Base-by-base conservation (phyloP, 2,888 invertebrate species). In the Aquatica leii region DNA sequence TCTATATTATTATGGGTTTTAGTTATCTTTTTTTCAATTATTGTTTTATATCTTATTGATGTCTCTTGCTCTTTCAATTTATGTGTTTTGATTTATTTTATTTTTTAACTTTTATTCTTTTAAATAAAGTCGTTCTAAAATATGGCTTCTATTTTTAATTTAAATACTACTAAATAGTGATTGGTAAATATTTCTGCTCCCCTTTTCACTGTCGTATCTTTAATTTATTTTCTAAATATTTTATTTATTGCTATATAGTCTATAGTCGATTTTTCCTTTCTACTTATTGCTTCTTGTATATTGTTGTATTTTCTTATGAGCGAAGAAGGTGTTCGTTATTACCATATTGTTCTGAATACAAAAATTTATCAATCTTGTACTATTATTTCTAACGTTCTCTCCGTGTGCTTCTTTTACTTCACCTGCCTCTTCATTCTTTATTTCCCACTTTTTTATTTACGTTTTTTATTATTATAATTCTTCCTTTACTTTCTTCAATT, bases 251-350 rank as follows among this genome's bases (percentile, higher is more conserved):
- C n/a, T 56, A 61, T 8, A 17, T 57, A 61, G n/a, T 57, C 56
- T 56, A 57, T 61, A 8, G 56, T 56, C 21, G 61, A 61, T 24
- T 24, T 61, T 57, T 61, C 48, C 15, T 40, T 20, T 49, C 56
- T 21, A 35, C 61, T 57, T 37, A 48, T 61, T 18, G 56, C 37
- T 49, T 61, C 55, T 35, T 49, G 49, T 61, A 21, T 56, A 61
- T 37, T 55, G 49, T 35, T 61, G 56, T 17, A 61, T 49, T 17
- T 61, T 35, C 20, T 49, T 61, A 21, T 61, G 55, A 8, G 46
- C 46, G 34, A 48, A 48, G 37, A 61, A 35, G 18, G 15, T 18
- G 15, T 55, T 60, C 11, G 35, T 21, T 21, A 65, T 20, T 15
- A 52, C 43, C n/a, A 56, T 12, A 14, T 61, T 50, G 15, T 59